Conservation (phyloP, 2,797 vertebrate genomes). For the Halcyon badia region DNA sequence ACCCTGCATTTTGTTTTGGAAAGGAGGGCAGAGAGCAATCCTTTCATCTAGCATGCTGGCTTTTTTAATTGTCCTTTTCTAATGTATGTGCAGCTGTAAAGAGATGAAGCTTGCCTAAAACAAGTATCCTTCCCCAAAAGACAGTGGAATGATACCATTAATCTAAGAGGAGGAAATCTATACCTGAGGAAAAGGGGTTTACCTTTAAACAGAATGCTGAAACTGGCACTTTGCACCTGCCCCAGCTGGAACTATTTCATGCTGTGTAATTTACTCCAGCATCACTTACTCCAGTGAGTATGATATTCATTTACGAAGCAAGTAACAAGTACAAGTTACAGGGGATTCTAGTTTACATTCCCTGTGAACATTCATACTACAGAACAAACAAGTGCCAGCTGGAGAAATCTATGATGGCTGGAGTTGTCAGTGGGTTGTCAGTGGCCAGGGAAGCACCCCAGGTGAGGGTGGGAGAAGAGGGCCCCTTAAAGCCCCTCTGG, state of each 20-base stretch:
- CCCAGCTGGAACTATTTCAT: background rate
- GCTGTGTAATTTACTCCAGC: background rate
- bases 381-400: background rate
- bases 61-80: background rate
- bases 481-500: rapidly evolving
- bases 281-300: background rate
- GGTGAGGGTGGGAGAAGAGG: rapidly evolving
- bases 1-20: background rate
- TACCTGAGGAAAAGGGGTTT: background rate
- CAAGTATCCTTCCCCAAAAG: background rate
- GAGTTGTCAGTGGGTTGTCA: background rate
- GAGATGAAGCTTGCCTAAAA: background rate
- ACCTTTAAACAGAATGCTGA: background rate
- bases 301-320: background rate
- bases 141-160: background rate
- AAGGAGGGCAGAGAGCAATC: background rate
- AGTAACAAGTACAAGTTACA: background rate
- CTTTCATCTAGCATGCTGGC: background rate
- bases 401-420: background rate
- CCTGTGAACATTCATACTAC: background rate
- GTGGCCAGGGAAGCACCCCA: background rate
- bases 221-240: background rate
- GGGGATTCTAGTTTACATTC: background rate
- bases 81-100: background rate
- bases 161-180: background rate